Base-by-base conservation (phyloP, 2,797 vertebrate species). In the Ctenosaura bakeri region DNA sequence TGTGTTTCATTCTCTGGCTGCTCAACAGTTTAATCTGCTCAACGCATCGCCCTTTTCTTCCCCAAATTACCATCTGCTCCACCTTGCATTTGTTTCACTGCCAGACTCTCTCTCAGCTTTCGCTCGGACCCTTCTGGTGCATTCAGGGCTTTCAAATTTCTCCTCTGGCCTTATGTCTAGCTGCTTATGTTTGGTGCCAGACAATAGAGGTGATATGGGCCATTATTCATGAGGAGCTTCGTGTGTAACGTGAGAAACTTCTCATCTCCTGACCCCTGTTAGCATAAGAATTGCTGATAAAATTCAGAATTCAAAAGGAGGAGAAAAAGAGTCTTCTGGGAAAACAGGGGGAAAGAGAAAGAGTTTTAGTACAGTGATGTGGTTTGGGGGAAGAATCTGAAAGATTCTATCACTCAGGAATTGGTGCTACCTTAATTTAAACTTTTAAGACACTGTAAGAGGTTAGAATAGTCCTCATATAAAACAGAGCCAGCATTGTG, bases 211-310 rank as follows among this genome's bases (percentile, higher is more conserved):
- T 97, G 96, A 97, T 97, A 95, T 95, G 96, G 95, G 94, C 96
- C 95, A 96, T 96, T 97, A 97, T 97, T 97, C 97, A 97, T 96
- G 96, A 96, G 95, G 86, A 97, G 97, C 97, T 98, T 98, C 97
- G 97, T 98, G 97, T 97, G 97, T 97, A 98, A 98, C 97, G 97
- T 98, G 98, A 99, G 98, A 99, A 98, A 97, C 97, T 97, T 97
- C 97, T 98, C 98, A 98, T 98, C 98, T 98, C 96, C 98, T 99
- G 98, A 99, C 98, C 98, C 95, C 96, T 95, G 98, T 99, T 98
- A 98, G 96, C 98, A 99, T 98, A 98, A 98, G 98, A 99, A 99
- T 98, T 92, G 95, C 95, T 94, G 93, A 94, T 97, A 98, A 98
- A 97, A 97, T 96, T 97, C 97, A 96, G 90, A 94, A 95, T 94